phyloP scores from a whole-genome alignment of 2,888 invertebrate species.

The Drosophila diplacantha region DNA sequence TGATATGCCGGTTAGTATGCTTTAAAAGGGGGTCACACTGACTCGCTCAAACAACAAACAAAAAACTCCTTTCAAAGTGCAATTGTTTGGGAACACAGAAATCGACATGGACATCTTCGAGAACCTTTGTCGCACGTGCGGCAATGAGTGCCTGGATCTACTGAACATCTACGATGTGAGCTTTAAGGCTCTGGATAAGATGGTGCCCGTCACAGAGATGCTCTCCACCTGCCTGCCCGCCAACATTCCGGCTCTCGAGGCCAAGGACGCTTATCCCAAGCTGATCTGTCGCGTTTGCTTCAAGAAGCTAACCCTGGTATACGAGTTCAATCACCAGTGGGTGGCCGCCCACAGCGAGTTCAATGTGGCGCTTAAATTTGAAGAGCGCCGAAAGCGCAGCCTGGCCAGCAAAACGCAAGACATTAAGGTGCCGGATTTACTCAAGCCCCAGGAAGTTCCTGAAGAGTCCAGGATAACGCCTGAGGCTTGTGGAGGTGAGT shows the following conservation, averaged over 20 bases:
- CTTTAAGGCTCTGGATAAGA: constrained; percentile 15
- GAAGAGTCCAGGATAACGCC: neutral
- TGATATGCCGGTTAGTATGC: no score
- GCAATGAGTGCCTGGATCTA: constrained; percentile 57
- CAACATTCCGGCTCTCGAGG: constrained; percentile 27
- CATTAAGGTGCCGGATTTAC: no score
- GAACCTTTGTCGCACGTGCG: constrained; percentile 61
- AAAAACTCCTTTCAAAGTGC: neutral
- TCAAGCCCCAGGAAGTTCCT: neutral
- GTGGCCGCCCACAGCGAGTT: constrained; percentile 62
- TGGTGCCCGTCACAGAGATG: constrained; percentile 40
- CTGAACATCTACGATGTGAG: constrained; percentile 44
- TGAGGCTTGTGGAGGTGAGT: neutral
- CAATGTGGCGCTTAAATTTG: constrained; percentile 59
- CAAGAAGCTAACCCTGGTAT: constrained; percentile 64
- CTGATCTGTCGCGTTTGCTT: constrained; percentile 69
- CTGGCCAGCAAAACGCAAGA: constrained; percentile 15
- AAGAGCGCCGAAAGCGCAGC: constrained; percentile 43
- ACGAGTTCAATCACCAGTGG: constrained; percentile 66
- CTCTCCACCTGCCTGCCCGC: constrained; percentile 42
- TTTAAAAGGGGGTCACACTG: neutral
- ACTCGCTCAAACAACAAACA: neutral
- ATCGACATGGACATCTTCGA: constrained; percentile 59
- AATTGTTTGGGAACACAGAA: neutral
- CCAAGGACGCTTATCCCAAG: constrained; percentile 62